Evolutionary conservation across 2,113 vertebrate species (phyloP), one percentile per base, ranked within the genome.

Genomic region (Zeus faber): DNA sequence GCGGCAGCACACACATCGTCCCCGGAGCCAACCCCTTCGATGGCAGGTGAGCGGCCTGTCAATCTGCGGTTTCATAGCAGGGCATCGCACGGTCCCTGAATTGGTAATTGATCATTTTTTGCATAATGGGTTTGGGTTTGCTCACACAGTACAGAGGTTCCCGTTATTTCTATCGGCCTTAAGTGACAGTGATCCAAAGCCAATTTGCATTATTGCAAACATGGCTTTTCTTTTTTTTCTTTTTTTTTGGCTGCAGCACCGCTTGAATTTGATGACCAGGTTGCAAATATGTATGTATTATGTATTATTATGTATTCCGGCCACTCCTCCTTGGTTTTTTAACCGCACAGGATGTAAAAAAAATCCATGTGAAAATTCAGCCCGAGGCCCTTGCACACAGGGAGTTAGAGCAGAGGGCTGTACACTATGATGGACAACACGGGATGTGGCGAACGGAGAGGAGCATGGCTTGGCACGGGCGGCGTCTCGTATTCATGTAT

Each of bases 11-110:
- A 2, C 96, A 98, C 1, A 4, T 92, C 77, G 88, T 97, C 65
- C 93, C 92, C 0, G 94, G 93, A 39, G 87, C 92, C 55, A 98
- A 95, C 68, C 97, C 95, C 33, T 98, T 99, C 23, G 91, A 94
- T 4, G 90, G 91, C 84, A 92, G 92, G 97, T 98, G 72, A 94
- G 96, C n/a, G n/a, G n/a, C n/a, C n/a, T n/a, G n/a, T n/a, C n/a
- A n/a, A 39, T 24, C 21, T 44, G 43, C 37, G 29, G 55, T 62
- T 49, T 8, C 33, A 35, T 13, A 14, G 33, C 33, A 10, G 33
- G 27, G 33, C 8, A n/a, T n/a, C n/a, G n/a, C n/a, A n/a, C n/a
- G n/a, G n/a, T n/a, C n/a, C n/a, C n/a, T n/a, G n/a, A n/a, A n/a
- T n/a, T n/a, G n/a, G n/a, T n/a, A n/a, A n/a, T n/a, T n/a, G n/a